Conservation (phyloP, 2,113 vertebrate species). For the Mellivora capensis region DNA sequence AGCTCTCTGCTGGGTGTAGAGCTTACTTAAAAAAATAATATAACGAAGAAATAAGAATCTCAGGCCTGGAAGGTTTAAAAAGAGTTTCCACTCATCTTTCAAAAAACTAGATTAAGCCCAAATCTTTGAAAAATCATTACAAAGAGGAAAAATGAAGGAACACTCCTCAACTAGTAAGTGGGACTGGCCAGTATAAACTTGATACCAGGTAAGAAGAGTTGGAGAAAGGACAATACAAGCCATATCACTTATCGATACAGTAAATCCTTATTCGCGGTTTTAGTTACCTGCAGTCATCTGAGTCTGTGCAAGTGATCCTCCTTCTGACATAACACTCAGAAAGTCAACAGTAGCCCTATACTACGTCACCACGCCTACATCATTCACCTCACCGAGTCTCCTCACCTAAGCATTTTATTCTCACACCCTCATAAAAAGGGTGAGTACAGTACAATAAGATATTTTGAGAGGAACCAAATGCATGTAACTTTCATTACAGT, state of each 20-base stretch:
- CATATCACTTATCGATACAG: neutral
- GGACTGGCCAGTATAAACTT: neutral
- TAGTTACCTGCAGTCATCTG: neutral
- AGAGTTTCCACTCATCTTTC: neutral
- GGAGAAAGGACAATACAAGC: neutral
- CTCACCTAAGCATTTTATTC: neutral
- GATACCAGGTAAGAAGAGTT: neutral
- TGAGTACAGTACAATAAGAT: neutral
- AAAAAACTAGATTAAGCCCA: neutral
- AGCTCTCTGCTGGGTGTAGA: neutral
- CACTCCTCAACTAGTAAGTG: neutral
- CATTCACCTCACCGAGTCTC: neutral
- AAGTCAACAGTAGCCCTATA: neutral
- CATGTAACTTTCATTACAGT: neutral
- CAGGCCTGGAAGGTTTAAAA: neutral
- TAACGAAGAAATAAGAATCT: neutral
- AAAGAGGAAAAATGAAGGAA: neutral
- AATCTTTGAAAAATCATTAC: neutral
- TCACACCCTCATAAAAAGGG: neutral
- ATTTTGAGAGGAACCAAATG: neutral
- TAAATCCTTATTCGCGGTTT: neutral
- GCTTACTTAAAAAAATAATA: neutral
- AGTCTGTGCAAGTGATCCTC: neutral
- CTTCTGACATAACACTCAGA: neutral
- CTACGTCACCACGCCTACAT: neutral